Base-by-base conservation (phyloP, 2,888 invertebrate species). In the Monochamus alternatus region DNA sequence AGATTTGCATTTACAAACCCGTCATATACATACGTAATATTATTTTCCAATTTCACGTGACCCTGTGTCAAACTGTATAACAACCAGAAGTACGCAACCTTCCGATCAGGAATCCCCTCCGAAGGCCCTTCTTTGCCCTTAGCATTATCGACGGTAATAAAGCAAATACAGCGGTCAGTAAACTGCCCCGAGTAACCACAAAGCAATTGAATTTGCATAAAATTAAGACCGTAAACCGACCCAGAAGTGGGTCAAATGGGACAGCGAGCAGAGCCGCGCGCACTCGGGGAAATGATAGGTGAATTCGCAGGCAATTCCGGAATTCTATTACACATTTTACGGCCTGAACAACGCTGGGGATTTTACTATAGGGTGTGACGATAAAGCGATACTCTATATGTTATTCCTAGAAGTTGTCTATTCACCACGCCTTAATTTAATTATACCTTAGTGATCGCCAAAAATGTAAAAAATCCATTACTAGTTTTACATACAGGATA, bases 291-390 rank as follows among this genome's bases (percentile, higher is more conserved):
- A 14, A 3, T 7, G 14, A n/a, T 5, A 7, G 38, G 52, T 59
- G 55, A 68, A 38, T 58, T 59, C 43, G 12, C 51, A 14, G 30
- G 9, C 38, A 55, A 32, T 52, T 47, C 59, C 43, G 58, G 59
- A 43, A 55, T 52, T 68, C 30, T 10, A 55, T 67, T 55, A 68
- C 51, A 43, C 68, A 68, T 68, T 68, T 68, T 68, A 59, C 59
- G 32, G 43, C 22, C 38, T 3, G 58, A 4, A 43, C 22, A 68
- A 38, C 58, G 44, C 59, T 14, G 9, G 10, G 10, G 58, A 32
- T 12, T 43, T 38, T 43, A 43, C 59, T 58, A 68, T 52, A 67
- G 66, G 66, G 66, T 55, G 66, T 7, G 66, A 31, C 32, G 52
- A 31, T 66, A 52, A 52, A 55, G 14, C 32, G 3, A 7, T 7